Percentiles rank a stretch among this genome's conserved stretches.
These are phyloP conservation scores for Drosophila cracens DNA, from an alignment of 2,888 invertebrate species.

Conservation along the genomic window DNA sequence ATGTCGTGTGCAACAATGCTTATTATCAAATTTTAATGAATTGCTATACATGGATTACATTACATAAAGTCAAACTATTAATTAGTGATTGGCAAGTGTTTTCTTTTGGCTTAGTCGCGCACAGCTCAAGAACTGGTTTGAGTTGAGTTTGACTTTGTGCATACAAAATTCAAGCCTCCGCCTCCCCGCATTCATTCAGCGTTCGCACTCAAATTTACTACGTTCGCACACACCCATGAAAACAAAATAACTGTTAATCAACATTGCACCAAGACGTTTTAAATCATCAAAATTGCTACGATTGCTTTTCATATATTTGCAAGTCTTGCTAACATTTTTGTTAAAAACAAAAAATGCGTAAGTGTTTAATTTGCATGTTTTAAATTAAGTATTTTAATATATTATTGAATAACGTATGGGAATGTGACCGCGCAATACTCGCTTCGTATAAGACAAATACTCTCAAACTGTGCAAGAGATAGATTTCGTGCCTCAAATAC, in stretches of 20 bases:
- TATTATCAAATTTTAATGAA: not conserved
- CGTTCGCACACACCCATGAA: slow-evolving; percentile 25
- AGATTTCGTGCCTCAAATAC: not conserved
- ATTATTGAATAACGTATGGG: not conserved
- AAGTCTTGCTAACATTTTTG: not conserved
- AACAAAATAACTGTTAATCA: slow-evolving; percentile 34
- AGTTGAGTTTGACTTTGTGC: slow-evolving; percentile 54
- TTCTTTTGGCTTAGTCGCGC: slow-evolving; percentile 24
- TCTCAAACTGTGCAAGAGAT: not conserved
- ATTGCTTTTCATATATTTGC: not conserved
- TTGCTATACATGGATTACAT: not conserved
- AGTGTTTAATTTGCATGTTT: slow-evolving; percentile 26
- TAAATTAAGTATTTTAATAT: not conserved
- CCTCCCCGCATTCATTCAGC: slow-evolving; percentile 32
- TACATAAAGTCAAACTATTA: slow-evolving; percentile 1
- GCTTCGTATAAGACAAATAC: not conserved
- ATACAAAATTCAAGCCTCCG: slow-evolving; percentile 27
- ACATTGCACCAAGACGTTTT: slow-evolving; percentile 7
- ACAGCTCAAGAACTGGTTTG: slow-evolving; percentile 63
- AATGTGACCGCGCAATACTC: not conserved
- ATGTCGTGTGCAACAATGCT: slow-evolving; percentile 9
- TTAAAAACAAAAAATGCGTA: slow-evolving; percentile 45
- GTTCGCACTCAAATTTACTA: slow-evolving; percentile 30
- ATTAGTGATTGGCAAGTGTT: slow-evolving; percentile 19
- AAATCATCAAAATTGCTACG: slow-evolving; percentile 11